Conservation (phyloP, 2,113 vertebrate genomes). For the Empidonax traillii region DNA sequence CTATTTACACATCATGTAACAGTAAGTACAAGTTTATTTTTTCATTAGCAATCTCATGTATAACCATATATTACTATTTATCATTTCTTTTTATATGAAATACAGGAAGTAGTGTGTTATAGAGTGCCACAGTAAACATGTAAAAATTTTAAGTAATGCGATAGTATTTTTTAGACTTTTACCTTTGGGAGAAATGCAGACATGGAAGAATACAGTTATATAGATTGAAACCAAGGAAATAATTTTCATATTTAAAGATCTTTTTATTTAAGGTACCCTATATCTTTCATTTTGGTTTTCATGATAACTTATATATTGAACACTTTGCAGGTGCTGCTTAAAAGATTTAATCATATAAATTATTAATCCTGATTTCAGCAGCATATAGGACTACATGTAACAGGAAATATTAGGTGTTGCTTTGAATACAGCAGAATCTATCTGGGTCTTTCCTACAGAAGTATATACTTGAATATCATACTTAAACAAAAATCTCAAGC, state of each 20-base stretch:
- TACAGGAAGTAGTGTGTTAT: background rate
- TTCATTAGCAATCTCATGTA: background rate
- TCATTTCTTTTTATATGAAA: background rate
- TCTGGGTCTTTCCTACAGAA: background rate
- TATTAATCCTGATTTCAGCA: background rate
- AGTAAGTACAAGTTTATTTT: background rate
- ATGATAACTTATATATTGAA: background rate
- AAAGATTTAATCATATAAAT: background rate
- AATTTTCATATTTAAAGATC: background rate
- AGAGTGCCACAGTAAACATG: background rate
- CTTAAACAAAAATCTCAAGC: background rate
- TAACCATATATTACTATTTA: background rate
- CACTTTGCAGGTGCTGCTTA: background rate
- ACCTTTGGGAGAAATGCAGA: background rate
- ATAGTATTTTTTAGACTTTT: background rate
- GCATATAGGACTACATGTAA: background rate
- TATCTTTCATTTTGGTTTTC: background rate
- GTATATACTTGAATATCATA: background rate
- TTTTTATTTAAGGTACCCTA: background rate
- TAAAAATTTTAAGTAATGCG: background rate
- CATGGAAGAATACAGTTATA: background rate
- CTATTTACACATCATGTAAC: background rate
- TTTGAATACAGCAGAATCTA: background rate
- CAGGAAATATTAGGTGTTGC: background rate
- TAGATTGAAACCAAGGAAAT: background rate